Evolutionary conservation across 2,797 vertebrate genomes (phyloP), one percentile per base, ranked within the genome.

Genomic region (Meriones psammophilus): DNA sequence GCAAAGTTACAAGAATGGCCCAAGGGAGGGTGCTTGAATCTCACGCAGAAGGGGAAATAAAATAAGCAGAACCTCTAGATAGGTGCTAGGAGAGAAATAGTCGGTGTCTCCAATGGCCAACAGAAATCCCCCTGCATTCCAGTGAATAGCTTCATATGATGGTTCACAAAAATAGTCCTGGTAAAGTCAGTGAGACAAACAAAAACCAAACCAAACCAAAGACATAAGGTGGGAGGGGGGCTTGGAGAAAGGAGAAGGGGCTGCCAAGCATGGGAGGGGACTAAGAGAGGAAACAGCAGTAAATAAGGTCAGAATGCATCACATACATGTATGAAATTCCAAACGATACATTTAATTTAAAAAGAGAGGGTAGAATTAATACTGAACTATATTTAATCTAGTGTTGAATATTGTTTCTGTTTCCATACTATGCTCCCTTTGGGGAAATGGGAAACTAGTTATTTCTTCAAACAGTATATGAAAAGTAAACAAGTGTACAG

Each of bases 401-500:
- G 39, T 64, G 20, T 12, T 93, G 36, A 68, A 87, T 58, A 69
- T 73, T 73, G 89, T 17, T 89, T 73, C 22, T 74, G 18, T 28
- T 88, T 66, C 56, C 50, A 2, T 3, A 20, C 60, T 69, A 9
- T 39, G 26, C 30, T 85, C 22, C 50, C 76, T 42, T 42, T 4
- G n/a, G 14, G n/a, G 12, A 10, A 69, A 81, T 4, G 14, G n/a
- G 12, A 8, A 69, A 81, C 5, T 30, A 88, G 56, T 74, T 91
- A 83, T 89, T 96, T 94, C 74, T 78, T 94, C 46, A 64, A 74
- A n/a, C 12, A 81, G 60, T 36, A 91, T 92, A 79, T 28, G 30
- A 74, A 88, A 46, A 92, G 46, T 42, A 66, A 33, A 88, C 12
- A 80, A 90, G 84, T 78, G 39, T 28, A 86, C 78, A 50, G 36